Evolutionary conservation across 2,888 invertebrate species (phyloP), one percentile per base, ranked within the genome.

Genomic region (Mongoloraphidia duomilia): DNA sequence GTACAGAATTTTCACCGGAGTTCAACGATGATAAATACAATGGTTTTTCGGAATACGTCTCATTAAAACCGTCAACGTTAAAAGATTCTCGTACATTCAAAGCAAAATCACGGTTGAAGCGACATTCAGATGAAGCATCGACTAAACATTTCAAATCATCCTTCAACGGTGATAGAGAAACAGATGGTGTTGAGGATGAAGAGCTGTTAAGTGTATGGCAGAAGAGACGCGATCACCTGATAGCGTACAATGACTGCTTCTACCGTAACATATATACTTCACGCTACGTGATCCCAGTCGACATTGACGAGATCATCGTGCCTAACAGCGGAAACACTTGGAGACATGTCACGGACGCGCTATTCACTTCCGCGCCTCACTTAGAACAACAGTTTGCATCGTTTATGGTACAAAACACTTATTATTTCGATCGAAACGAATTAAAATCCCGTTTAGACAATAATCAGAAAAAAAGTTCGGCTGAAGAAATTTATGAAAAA

Each of bases 191-290:
- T 26, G 26, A 26, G 6, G 26, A 26, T 6, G 6, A 26, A 26
- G 26, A 26, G 6, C 26, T 26, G 26, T 26, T 34, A 41, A 8
- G 33, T 9, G 10, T 75, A 36, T 84, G 83, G 76, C 82, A 83
- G 61, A 78, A 84, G 59, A 71, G 85, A 56, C 76, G 75, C 49
- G 71, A 83, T 65, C 85, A 86, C 61, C 67, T 86, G 35, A 72
- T 85, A 53, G 77, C 83, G 0, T 86, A 85, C 64, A 86, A 86
- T 63, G 84, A 84, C 63, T 86, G 85, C 61, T 73, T 85, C 51
- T 84, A 86, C 63, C 74, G 82, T 61, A 82, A 82, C 66, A 66
- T 84, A 46, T 67, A 73, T 57, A 70, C 70, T 54, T 80, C 81
- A 38, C 72, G 77, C 57, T 82, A 71, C 61, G 67, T 84, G 13